These are phyloP conservation scores for Aurelia aurita complex sp. Pacific DNA, from an alignment of 30 jellyfish, hydroid and myxozoan species.

Conservation along the genomic window DNA sequence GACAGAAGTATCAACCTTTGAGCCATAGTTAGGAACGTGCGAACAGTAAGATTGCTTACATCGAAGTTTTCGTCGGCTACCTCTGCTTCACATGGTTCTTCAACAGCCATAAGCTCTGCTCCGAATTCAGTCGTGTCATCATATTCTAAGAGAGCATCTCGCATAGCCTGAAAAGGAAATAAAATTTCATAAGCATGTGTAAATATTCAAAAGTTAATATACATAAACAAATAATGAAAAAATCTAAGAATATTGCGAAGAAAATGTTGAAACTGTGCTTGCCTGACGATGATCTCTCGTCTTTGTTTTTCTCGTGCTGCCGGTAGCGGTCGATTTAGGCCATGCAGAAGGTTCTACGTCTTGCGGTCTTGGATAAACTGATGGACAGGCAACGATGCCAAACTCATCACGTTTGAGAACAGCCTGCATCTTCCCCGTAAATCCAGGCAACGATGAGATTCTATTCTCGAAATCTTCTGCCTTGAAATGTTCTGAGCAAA, in stretches of 20 bases:
- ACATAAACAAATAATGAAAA: not conserved
- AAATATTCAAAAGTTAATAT: not conserved
- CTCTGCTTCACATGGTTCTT: constrained; percentile 7
- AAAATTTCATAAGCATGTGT: not conserved
- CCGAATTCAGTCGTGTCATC: too few relatives aligned
- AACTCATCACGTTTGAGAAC: constrained; percentile 17
- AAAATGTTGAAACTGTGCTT: not conserved
- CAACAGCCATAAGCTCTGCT: not conserved
- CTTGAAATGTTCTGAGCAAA: constrained; percentile 1
- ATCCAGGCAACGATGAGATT: constrained; percentile 13
- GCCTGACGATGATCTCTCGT: constrained; percentile 15
- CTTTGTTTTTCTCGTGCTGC: not conserved
- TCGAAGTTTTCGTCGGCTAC: not conserved
- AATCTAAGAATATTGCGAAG: not conserved
- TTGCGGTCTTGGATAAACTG: not conserved
- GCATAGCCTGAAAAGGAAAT: not conserved
- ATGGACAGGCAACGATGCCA: constrained; percentile 7
- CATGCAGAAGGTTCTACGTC: constrained; percentile 11
- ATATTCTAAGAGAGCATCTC: too few relatives aligned
- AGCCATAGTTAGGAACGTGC: not conserved
- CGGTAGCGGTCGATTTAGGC: not conserved
- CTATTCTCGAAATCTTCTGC: constrained; percentile 6
- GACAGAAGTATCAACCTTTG: not conserved
- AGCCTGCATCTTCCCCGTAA: constrained; percentile 12
- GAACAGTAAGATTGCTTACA: constrained; percentile 3